Evolutionary conservation across 2,888 invertebrate genomes (phyloP).

Genomic region (Tetrapedia diversipes): DNA sequence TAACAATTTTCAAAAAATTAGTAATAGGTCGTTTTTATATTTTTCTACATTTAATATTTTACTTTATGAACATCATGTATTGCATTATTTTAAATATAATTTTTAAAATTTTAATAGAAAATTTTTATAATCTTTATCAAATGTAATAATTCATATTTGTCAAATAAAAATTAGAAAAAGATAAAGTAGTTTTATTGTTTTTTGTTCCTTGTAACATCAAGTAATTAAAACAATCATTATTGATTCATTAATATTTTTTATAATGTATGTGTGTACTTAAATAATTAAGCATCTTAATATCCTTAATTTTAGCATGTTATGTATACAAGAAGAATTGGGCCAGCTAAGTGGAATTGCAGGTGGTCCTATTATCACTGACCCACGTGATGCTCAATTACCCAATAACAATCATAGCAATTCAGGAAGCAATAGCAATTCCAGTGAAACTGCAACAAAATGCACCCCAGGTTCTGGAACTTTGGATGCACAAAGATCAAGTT

Average conservation of each 20-base stretch:
- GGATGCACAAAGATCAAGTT: slow-evolving; percentile 86
- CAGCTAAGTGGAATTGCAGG: slow-evolving; percentile 83
- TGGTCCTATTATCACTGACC: slow-evolving; percentile 73
- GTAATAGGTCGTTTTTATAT: not conserved
- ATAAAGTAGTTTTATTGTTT: not conserved
- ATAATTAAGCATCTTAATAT: slow-evolving; percentile 1
- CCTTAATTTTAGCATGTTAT: slow-evolving; percentile 85
- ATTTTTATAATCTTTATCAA: too few species aligned
- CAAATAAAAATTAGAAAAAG: too few species aligned
- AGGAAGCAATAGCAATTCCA: slow-evolving; percentile 76
- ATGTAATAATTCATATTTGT: too few species aligned
- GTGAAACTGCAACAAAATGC: slow-evolving; percentile 77
- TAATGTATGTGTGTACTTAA: not conserved
- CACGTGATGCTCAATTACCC: slow-evolving; percentile 73
- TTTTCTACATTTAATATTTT: not conserved
- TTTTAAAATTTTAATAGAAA: not conserved
- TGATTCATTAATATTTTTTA: not conserved
- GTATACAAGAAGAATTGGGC: slow-evolving; percentile 87
- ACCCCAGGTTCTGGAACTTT: slow-evolving; percentile 74
- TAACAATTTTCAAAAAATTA: slow-evolving; percentile 3
- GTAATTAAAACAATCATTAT: not conserved
- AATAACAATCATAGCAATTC: slow-evolving; percentile 73
- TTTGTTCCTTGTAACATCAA: not conserved
- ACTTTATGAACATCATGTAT: not conserved
- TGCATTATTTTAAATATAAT: not conserved